Conservation (phyloP, 2,888 invertebrate genomes). For the Pherbina coryleti region DNA sequence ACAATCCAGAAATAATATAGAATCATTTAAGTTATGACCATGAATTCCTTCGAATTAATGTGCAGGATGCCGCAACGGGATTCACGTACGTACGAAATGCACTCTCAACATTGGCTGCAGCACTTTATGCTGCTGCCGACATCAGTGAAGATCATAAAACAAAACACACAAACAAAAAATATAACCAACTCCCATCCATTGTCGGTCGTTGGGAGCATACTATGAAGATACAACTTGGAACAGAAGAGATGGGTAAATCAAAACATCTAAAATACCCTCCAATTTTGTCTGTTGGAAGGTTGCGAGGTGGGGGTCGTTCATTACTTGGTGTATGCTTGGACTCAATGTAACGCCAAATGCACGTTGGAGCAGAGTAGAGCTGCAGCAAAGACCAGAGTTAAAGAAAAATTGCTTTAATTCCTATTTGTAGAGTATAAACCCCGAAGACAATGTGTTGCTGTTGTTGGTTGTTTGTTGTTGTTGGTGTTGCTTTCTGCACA, state of each 20-base stretch:
- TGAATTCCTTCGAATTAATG: constrained; percentile 19
- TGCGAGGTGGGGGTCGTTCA: background rate
- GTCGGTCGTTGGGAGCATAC: background rate
- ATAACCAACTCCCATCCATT: background rate
- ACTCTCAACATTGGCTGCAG: background rate
- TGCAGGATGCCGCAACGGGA: background rate
- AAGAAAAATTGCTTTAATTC: background rate
- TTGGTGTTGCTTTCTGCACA: background rate
- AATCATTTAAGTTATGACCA: constrained; percentile 19
- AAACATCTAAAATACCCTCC: background rate
- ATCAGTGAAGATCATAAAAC: constrained; percentile 7
- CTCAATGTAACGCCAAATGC: too few species aligned
- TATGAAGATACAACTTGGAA: background rate
- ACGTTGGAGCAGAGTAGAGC: too few species aligned
- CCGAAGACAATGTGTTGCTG: too few species aligned
- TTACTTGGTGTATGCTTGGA: too few species aligned
- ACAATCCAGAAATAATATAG: background rate
- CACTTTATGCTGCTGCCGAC: background rate
- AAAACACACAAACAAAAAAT: background rate
- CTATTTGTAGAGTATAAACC: background rate
- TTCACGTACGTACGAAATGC: background rate
- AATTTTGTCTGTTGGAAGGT: background rate
- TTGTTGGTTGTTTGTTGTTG: background rate
- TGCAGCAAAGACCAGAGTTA: too few species aligned
- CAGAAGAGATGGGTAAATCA: background rate